A percentile compares a stretch with the other conserved stretches of the same genome.
phyloP scores from a whole-genome alignment of 2,797 vertebrate genomes.

The Bovichtus variegatus region DNA sequence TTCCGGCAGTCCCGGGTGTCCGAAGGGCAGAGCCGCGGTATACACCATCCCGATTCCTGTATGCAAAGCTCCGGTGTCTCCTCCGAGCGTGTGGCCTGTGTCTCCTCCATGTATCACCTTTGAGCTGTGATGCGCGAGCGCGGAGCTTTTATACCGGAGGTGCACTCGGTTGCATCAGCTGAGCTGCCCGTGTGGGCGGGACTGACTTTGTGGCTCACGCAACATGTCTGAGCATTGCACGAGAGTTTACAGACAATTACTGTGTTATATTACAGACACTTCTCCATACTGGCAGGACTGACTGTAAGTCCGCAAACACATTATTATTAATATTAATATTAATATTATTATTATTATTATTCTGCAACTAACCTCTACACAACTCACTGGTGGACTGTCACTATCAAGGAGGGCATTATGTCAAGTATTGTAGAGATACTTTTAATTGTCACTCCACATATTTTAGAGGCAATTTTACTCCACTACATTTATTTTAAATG shows the following conservation, averaged over 20 bases:
- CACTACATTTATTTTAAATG: neutral
- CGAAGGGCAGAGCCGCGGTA: conserved; percentile 76
- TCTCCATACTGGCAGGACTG: too few species aligned
- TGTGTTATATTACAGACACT: neutral
- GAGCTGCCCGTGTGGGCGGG: conserved; percentile 54
- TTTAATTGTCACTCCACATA: too few species aligned
- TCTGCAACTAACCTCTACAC: too few species aligned
- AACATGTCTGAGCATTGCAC: conserved; percentile 54
- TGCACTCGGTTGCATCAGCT: conserved; percentile 79
- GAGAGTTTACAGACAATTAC: neutral
- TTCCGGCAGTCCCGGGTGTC: conserved; percentile 61
- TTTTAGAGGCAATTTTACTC: too few species aligned
- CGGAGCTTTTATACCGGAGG: conserved; percentile 57
- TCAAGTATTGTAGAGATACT: neutral
- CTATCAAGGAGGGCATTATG: neutral
- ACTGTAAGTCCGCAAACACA: too few species aligned
- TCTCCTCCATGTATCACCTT: conserved; percentile 64
- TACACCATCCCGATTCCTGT: conserved; percentile 76
- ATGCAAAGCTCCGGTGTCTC: conserved; percentile 48
- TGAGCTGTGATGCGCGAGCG: accelerated
- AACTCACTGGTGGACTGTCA: neutral
- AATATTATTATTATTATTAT: too few species aligned
- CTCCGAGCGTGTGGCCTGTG: conserved; percentile 31
- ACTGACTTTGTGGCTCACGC: conserved; percentile 45
- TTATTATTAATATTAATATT: too few species aligned